Conservation (phyloP, 2,797 vertebrate genomes). For the Tenualosa ilisha region DNA sequence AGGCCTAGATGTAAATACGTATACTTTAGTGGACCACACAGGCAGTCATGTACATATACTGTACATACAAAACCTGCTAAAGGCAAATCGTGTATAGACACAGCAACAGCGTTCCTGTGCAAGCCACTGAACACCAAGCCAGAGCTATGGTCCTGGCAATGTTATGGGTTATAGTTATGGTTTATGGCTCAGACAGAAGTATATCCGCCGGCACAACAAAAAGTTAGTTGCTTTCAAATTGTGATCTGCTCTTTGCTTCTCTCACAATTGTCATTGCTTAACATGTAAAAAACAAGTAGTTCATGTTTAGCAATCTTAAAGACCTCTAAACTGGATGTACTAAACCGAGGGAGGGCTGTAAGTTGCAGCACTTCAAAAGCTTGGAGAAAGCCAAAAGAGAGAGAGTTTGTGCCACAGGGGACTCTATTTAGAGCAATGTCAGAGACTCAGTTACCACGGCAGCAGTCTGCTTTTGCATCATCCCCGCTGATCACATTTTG, state of each 20-base stretch:
- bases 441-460: background rate
- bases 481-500: background rate
- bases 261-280: background rate
- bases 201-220: background rate
- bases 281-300: background rate
- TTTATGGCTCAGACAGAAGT: too few species aligned
- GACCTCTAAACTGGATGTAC: background rate
- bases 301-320: background rate
- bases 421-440: background rate
- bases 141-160: too few species aligned
- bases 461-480: background rate
- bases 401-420: background rate
- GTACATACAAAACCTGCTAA: too few species aligned
- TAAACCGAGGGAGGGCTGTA: background rate
- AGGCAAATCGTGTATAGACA: too few species aligned
- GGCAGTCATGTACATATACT: too few species aligned
- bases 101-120: too few species aligned
- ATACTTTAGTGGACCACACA: too few species aligned
- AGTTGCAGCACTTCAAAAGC: background rate
- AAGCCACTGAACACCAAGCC: too few species aligned
- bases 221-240: background rate
- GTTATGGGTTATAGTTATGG: too few species aligned
- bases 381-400: background rate
- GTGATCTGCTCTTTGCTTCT: background rate
- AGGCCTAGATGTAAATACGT: too few species aligned